Evolutionary conservation across 2,888 invertebrate genomes (phyloP).

Genomic region (Phaonia tiefii): DNA sequence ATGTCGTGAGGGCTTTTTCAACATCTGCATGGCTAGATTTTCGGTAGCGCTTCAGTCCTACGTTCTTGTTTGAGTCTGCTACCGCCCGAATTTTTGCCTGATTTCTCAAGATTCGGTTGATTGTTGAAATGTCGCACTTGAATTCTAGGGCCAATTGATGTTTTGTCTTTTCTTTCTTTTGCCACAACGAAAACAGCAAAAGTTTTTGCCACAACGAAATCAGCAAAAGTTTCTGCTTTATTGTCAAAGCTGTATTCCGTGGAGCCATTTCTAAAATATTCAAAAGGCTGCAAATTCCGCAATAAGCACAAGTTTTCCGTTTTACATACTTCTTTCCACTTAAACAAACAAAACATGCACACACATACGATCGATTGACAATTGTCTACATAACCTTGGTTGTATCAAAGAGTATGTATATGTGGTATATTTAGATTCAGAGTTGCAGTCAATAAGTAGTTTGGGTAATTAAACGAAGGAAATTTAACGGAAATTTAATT

Average conservation of each 20-base stretch:
- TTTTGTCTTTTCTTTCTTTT: slow-evolving; percentile 16
- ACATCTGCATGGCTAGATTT: slow-evolving; percentile 4
- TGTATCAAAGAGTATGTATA: too few relatives aligned
- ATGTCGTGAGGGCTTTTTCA: slow-evolving; percentile 4
- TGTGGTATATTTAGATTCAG: background rate
- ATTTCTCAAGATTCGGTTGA: too few relatives aligned
- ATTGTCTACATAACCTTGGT: too few relatives aligned
- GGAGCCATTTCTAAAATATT: too few relatives aligned
- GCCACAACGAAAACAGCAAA: background rate
- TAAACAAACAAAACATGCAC: too few relatives aligned
- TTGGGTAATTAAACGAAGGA: too few relatives aligned
- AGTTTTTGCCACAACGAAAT: too few relatives aligned
- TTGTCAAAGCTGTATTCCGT: slow-evolving; percentile 16
- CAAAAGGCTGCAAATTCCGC: too few relatives aligned
- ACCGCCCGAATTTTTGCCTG: too few relatives aligned
- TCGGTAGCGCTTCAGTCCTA: slow-evolving; percentile 16
- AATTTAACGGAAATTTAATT: slow-evolving; percentile 1
- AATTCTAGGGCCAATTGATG: slow-evolving; percentile 11
- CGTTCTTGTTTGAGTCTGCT: background rate
- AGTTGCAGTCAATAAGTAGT: background rate
- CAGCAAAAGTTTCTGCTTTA: slow-evolving; percentile 11
- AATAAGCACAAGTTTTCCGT: too few relatives aligned
- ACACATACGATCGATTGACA: too few relatives aligned
- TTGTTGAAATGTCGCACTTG: slow-evolving; percentile 17
- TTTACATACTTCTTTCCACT: too few relatives aligned